phyloP scores from a whole-genome alignment of 2,888 invertebrate species.

The Sycophila texana region DNA sequence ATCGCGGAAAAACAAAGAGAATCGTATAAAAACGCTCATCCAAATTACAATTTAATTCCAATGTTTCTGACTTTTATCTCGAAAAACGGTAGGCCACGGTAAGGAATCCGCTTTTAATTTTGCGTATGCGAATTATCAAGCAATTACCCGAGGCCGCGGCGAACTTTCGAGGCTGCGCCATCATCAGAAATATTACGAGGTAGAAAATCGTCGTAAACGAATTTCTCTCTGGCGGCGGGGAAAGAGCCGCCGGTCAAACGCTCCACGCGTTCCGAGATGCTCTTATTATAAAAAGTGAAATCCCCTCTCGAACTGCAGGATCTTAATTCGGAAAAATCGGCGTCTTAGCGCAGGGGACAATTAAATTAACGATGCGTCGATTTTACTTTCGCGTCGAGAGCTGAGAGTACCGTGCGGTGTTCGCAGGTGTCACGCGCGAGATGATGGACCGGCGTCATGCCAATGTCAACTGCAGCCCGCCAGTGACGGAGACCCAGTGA shows the following conservation, averaged over 20 bases:
- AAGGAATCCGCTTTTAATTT: too few species aligned
- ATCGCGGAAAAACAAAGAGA: too few species aligned
- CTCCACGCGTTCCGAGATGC: not conserved
- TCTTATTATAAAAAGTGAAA: constrained; percentile 19
- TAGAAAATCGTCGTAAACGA: not conserved
- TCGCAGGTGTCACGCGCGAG: constrained; percentile 61
- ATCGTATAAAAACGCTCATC: too few species aligned
- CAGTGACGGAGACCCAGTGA: not conserved
- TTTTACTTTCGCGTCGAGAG: not conserved
- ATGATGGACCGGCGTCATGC: constrained; percentile 54
- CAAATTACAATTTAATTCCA: too few species aligned
- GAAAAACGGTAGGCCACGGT: too few species aligned
- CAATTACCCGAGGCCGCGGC: constrained; percentile 1
- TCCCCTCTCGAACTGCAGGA: not conserved
- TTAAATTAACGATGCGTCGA: not conserved
- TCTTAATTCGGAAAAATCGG: too few species aligned
- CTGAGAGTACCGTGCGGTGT: not conserved
- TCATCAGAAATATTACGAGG: too few species aligned
- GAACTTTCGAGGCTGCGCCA: not conserved
- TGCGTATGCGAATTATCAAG: too few species aligned
- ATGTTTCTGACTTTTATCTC: too few species aligned
- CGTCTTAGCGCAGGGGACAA: not conserved
- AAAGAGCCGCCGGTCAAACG: not conserved
- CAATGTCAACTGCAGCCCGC: not conserved
- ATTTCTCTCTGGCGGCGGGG: not conserved